Base-by-base conservation (phyloP, 2,888 invertebrate species). In the Plebejus argus region DNA sequence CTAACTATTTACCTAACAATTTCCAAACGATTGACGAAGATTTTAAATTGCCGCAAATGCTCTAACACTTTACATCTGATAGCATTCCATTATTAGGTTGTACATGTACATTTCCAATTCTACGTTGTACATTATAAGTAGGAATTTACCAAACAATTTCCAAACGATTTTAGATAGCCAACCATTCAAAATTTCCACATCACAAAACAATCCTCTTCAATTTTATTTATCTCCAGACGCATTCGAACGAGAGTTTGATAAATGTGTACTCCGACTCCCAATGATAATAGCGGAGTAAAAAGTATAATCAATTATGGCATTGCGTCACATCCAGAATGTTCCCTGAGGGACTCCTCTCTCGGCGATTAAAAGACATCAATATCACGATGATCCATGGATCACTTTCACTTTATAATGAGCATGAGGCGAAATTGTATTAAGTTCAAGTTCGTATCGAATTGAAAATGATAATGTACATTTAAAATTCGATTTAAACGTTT, bases 331-430 rank as follows among this genome's bases (percentile, higher is more conserved):
- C 80, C 76, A 76, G 78, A 35, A 76, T 39, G 71, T 39, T 72
- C 49, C 49, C 80, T 71, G 53, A 77, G 74, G 56, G 78, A 74
- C 83, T 84, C 84, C 83, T 84, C 45, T 45, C 80, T 81, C 80
- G 79, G 80, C 79, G 80, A 80, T 81, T 85, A 86, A 86, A 84
- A 85, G 83, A 83, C 80, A 80, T 79, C 81, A 86, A 87, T 85
- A 87, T 87, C 86, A 83, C 81, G 81, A 80, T 82, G 82, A 83
- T 82, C 83, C 82, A 86, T 84, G 84, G 85, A 85, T 86, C 86
- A 87, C 87, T 88, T 88, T 88, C 87, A 85, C 87, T 85, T 80
- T 81, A 81, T 83, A 84, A 84, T 81, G 82, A 84, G 82, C 81
- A 81, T 82, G 83, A 81, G 84, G 84, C 82, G 84, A 86, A 84